Base-by-base conservation (phyloP, 2,113 vertebrate genomes). In the Zonotrichia leucophrys region DNA sequence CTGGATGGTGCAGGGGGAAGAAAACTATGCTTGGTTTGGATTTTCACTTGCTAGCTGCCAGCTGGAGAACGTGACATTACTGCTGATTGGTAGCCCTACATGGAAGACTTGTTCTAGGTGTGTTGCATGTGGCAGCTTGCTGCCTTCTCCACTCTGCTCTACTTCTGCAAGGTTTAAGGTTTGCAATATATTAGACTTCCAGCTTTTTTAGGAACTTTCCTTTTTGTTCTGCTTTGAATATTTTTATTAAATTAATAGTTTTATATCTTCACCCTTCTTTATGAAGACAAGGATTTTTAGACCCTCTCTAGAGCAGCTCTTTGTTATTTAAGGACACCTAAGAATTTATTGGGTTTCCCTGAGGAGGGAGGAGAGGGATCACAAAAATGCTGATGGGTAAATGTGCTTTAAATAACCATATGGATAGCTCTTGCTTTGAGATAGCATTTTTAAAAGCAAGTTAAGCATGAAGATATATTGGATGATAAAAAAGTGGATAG, bases 1-100 rank as follows among this genome's bases (percentile, higher is more conserved):
- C 76, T 98, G 98, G 98, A 94, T 72, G 83, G 96, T 97, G 60
- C 46, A 77, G 11, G 98, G 98, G 0, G 95, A 98, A 93, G 96
- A 96, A 47, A 95, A 98, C 92, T 98, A 98, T 18, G 78, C 96
- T 59, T 98, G 98, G 98, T 97, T 98, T 85, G 98, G 98, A 35
- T 98, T 97, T 87, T 97, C 98, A 15, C 98, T 98, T 55, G 95
- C 89, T 27, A 90, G 96, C 10, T 79, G 95, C 89, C 60, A 47
- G 10, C 21, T 97, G 59, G 63, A 93, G 60, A 95, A 96, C 4
- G 2, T 39, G 33, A 97, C 96, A 0, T n/a, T 98, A 41, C 89
- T 98, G 76, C 49, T 98, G 83, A 92, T 97, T 10, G 98, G 98
- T 22, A 98, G 98, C 80, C 98, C 98, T 1, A 97, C 97, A 1